Conservation (phyloP, 2,888 invertebrate species). For the Hydroisotoma schaefferi region DNA sequence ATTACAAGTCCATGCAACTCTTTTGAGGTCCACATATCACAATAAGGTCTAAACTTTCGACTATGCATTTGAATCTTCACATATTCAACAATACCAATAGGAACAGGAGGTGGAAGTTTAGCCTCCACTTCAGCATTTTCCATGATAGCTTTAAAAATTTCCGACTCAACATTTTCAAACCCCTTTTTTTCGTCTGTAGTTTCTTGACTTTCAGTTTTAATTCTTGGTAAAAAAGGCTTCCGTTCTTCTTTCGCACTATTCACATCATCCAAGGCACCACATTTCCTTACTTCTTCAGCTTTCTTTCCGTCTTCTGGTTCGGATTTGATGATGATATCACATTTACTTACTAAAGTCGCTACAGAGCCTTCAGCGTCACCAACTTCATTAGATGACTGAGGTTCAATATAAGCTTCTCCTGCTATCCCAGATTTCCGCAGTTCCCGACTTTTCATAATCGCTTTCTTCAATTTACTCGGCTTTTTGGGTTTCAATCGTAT, state of each 20-base stretch:
- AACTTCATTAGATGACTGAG: no score
- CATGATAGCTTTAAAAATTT: slow-evolving; percentile 4
- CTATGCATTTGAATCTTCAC: slow-evolving; percentile 38
- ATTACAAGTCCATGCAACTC: slow-evolving; percentile 57
- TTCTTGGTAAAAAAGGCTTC: no score
- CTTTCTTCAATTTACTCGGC: slow-evolving; percentile 54
- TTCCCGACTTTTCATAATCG: slow-evolving; percentile 46
- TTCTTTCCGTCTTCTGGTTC: no score
- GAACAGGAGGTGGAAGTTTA: background rate
- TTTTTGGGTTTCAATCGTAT: slow-evolving; percentile 54
- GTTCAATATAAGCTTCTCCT: no score
- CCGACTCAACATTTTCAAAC: no score
- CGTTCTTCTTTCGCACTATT: no score
- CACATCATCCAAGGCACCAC: no score
- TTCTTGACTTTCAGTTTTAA: background rate
- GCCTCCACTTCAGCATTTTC: slow-evolving; percentile 9
- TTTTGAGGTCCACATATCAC: slow-evolving; percentile 60
- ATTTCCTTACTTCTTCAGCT: no score
- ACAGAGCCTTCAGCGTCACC: no score
- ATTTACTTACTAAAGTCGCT: no score
- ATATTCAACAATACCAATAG: slow-evolving; percentile 12
- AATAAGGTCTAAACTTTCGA: slow-evolving; percentile 53
- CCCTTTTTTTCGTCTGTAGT: background rate
- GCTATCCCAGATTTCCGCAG: slow-evolving; percentile 19
- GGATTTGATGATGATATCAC: no score